Conservation (phyloP, 2,113 vertebrate genomes). For the Nesoenas mayeri region DNA sequence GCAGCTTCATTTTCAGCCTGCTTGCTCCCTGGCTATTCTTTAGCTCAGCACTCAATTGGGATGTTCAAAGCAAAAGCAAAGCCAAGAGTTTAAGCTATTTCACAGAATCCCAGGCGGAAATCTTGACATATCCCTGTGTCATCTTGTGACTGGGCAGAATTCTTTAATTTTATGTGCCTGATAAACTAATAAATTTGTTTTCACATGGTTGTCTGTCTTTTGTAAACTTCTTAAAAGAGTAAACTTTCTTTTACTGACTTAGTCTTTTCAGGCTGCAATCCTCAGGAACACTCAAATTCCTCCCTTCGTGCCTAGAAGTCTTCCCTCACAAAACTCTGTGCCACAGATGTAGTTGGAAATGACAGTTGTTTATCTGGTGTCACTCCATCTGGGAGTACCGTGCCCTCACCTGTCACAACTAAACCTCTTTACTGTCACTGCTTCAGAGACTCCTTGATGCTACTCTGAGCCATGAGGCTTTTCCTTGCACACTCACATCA, state of each 20-base stretch:
- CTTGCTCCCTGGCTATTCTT: neutral
- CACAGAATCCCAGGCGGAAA: conserved; percentile 4
- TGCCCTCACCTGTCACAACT: conserved; percentile 33
- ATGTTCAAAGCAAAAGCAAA: conserved; percentile 33
- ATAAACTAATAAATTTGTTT: conserved; percentile 17
- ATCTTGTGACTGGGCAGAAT: conserved; percentile 2
- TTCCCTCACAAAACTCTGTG: neutral
- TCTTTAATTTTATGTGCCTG: neutral
- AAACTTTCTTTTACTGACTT: neutral
- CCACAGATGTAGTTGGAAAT: neutral
- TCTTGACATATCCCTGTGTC: neutral
- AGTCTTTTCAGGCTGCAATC: neutral
- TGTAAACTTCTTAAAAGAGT: conserved; percentile 25
- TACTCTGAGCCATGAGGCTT: neutral
- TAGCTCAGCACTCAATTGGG: neutral
- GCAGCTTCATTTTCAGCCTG: conserved; percentile 30
- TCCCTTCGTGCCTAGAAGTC: neutral
- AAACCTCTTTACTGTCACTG: neutral
- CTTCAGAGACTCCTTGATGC: neutral
- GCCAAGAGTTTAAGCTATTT: conserved; percentile 21
- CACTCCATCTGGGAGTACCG: neutral
- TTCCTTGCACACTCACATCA: neutral
- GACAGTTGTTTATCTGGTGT: conserved; percentile 31
- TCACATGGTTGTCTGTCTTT: neutral
- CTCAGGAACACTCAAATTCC: neutral